Conservation (phyloP, 2,113 vertebrate genomes). For the Manacus vitellinus region DNA sequence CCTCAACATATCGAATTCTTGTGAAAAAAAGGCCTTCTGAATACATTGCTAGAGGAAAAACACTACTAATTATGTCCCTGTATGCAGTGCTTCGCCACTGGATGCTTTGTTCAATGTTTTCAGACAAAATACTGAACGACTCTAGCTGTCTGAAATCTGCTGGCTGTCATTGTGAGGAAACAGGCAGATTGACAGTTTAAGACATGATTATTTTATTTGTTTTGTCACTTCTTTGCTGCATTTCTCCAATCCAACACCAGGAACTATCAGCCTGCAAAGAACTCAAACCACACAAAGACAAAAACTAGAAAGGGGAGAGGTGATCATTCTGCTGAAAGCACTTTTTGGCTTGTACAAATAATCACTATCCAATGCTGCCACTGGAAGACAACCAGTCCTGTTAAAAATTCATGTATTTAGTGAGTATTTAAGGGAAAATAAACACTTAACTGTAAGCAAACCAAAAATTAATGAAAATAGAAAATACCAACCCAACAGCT, state of each 20-base stretch:
- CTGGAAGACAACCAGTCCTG: not conserved
- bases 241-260: not conserved
- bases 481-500: not conserved
- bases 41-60: not conserved
- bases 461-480: not conserved
- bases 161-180: not conserved
- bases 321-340: not conserved
- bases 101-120: not conserved
- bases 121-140: not conserved
- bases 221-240: constrained; percentile 6
- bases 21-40: not conserved
- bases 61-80: not conserved
- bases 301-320: not conserved
- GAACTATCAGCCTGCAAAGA: not conserved
- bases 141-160: not conserved
- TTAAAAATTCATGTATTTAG: not conserved
- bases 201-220: not conserved
- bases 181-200: not conserved
- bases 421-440: not conserved
- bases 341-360: constrained; percentile 24
- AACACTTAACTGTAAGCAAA: not conserved
- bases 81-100: not conserved
- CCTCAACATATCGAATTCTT: fast-evolving
- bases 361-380: not conserved
- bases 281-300: not conserved